These are phyloP conservation scores for Scalopus aquaticus DNA, from an alignment of 2,113 vertebrate genomes.

Conservation along the genomic window DNA sequence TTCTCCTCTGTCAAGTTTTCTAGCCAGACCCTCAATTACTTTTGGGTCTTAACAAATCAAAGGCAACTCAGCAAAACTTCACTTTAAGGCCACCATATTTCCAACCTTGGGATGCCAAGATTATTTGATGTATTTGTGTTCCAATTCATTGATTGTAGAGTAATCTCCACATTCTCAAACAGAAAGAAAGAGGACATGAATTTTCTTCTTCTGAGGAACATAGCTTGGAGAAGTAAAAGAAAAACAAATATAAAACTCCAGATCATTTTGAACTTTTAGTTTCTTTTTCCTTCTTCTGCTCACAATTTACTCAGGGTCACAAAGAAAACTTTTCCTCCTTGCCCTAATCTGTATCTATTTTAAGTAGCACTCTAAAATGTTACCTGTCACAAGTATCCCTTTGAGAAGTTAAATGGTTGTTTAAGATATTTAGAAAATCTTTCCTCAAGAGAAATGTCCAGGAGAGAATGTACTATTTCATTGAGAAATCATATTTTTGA, in stretches of 20 bases:
- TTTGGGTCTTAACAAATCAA: neutral
- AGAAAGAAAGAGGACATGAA: neutral
- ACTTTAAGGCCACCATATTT: neutral
- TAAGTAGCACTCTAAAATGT: neutral
- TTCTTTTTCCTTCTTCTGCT: neutral
- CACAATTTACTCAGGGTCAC: neutral
- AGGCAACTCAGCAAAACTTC: neutral
- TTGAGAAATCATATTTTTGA: neutral
- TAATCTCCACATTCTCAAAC: neutral
- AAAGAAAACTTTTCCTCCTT: neutral
- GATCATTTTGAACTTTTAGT: neutral
- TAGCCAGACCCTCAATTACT: neutral
- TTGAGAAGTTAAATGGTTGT: neutral
- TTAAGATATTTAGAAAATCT: constrained; percentile 20
- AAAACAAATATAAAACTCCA: neutral
- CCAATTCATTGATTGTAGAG: neutral
- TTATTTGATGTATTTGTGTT: neutral
- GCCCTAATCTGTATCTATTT: neutral
- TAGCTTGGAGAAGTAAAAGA: neutral
- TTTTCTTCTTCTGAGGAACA: neutral
- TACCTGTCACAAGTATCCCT: neutral
- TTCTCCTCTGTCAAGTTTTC: neutral
- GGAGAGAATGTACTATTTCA: neutral
- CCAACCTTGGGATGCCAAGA: neutral
- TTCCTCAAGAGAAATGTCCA: neutral